Conservation (phyloP, 2,888 invertebrate genomes). For the Venustoraphidia nigricollis region DNA sequence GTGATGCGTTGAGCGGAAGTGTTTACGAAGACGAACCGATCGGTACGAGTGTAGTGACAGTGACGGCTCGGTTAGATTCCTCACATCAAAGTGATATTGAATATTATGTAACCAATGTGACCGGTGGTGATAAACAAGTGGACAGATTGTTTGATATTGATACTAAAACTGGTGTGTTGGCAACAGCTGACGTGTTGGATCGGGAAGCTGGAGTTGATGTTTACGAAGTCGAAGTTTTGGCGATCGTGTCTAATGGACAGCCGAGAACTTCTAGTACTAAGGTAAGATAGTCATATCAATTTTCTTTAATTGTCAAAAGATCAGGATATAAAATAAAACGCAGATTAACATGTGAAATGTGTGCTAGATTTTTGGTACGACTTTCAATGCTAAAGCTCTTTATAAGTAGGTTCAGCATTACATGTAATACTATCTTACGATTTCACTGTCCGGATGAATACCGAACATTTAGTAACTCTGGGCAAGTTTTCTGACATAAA, state of each 20-base stretch:
- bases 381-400: too few relatives aligned
- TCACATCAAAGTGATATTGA: constrained; percentile 47
- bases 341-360: too few relatives aligned
- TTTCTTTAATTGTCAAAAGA: too few relatives aligned
- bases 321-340: too few relatives aligned
- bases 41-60: constrained; percentile 70
- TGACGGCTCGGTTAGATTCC: constrained; percentile 51
- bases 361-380: too few relatives aligned
- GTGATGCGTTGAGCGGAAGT: constrained; percentile 53
- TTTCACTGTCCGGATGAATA: too few relatives aligned
- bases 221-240: constrained; percentile 75
- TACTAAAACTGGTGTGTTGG: constrained; percentile 71
- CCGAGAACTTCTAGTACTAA: constrained; percentile 68
- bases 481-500: too few relatives aligned
- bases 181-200: constrained; percentile 70
- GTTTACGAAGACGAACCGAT: constrained; percentile 81
- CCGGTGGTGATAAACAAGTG: constrained; percentile 57
- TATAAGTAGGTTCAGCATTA: too few relatives aligned
- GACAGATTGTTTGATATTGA: constrained; percentile 87
- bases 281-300: constrained; percentile 37
- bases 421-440: too few relatives aligned
- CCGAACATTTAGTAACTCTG: too few relatives aligned
- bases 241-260: constrained; percentile 56
- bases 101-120: constrained; percentile 82
- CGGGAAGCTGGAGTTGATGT: constrained; percentile 67